phyloP scores from a whole-genome alignment of 2,113 vertebrate species.

The Toxostoma redivivum region DNA sequence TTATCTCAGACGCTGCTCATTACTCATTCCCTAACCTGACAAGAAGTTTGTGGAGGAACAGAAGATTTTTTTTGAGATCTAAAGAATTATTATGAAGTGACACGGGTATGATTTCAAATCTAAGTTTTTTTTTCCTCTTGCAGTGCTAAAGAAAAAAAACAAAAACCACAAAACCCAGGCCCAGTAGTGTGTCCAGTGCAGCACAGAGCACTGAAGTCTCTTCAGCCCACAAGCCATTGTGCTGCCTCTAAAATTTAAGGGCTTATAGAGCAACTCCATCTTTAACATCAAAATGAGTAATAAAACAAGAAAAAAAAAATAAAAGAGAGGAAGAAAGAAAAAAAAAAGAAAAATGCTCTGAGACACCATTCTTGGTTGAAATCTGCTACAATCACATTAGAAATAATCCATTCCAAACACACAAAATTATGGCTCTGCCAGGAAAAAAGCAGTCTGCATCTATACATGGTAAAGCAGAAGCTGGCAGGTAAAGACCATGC shows the following conservation, averaged over 20 bases:
- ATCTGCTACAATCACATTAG: not conserved
- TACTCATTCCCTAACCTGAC: not conserved
- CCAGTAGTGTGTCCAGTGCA: not conserved
- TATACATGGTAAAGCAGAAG: not conserved
- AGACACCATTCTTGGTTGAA: not conserved
- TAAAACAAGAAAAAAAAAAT: not conserved
- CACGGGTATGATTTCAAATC: not conserved
- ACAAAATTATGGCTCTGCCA: not conserved
- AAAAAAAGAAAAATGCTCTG: not conserved
- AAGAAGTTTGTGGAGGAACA: not conserved
- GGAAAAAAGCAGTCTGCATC: not conserved
- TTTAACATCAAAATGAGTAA: not conserved
- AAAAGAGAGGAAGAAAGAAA: not conserved
- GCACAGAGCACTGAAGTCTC: not conserved
- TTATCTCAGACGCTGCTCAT: not conserved
- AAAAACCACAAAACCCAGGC: too few relatives aligned
- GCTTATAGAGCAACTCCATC: not conserved
- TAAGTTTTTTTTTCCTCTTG: not conserved
- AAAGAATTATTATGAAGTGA: not conserved
- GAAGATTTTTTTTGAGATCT: not conserved
- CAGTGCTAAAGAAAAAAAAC: not conserved
- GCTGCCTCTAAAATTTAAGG: not conserved
- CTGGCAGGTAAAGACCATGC: not conserved
- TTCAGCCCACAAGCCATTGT: not conserved
- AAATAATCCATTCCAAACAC: not conserved